Percentiles rank a stretch among this genome's conserved stretches.
phyloP scores from a whole-genome alignment of 2,888 invertebrate genomes.

The Leptinotarsa peninsularis region DNA sequence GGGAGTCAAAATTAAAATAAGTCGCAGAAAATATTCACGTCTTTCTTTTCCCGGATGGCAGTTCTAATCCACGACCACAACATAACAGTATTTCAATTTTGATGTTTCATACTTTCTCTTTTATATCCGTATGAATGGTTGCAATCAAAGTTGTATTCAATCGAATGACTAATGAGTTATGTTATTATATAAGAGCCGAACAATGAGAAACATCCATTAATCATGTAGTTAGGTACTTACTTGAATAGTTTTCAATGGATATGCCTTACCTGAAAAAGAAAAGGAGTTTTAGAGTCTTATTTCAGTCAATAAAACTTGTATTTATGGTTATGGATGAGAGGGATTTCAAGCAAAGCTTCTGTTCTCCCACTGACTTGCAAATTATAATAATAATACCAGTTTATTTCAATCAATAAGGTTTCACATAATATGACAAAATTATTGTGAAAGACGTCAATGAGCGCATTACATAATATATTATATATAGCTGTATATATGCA shows the following conservation, averaged over 20 bases:
- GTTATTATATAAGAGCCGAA: not conserved
- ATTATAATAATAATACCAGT: too few relatives aligned
- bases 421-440: too few relatives aligned
- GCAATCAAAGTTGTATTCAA: constrained; percentile 12
- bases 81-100: not conserved
- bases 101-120: not conserved
- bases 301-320: too few relatives aligned
- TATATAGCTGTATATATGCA: too few relatives aligned
- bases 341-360: too few relatives aligned
- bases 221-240: constrained; percentile 4
- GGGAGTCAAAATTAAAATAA: not conserved
- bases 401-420: too few relatives aligned
- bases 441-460: too few relatives aligned
- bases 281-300: not conserved
- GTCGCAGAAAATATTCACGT: not conserved
- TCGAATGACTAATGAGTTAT: not conserved
- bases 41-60: too few relatives aligned
- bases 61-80: too few relatives aligned
- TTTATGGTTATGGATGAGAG: too few relatives aligned
- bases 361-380: too few relatives aligned
- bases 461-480: too few relatives aligned
- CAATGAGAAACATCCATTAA: not conserved
- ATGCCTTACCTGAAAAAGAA: constrained; percentile 14
- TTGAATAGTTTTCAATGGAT: not conserved
- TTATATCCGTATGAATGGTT: not conserved